A percentile compares a stretch with the other conserved stretches of the same genome.
phyloP scores from a whole-genome alignment of 2,888 invertebrate species.

The Horisme vitalbata region DNA sequence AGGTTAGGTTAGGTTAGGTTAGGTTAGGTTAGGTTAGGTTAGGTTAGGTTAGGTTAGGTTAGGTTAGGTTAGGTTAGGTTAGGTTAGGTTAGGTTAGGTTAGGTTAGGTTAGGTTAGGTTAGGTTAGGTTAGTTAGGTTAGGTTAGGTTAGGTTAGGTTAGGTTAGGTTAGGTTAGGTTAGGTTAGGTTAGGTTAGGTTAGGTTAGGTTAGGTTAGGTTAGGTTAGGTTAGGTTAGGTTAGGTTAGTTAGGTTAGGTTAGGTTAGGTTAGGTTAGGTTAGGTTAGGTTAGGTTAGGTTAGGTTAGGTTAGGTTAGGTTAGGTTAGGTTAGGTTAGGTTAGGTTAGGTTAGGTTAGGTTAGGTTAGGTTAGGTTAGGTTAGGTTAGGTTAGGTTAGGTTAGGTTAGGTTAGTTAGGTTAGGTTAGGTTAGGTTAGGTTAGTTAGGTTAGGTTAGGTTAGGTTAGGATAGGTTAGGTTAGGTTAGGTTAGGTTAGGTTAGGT shows the following conservation, averaged over 20 bases:
- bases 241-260: constrained; percentile 2
- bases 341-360: constrained; percentile 7
- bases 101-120: constrained; percentile 25
- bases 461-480: constrained; percentile 10
- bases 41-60: constrained; percentile 2
- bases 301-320: constrained; percentile 8
- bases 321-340: constrained; percentile 14
- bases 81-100: constrained; percentile 14
- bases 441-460: constrained; percentile 11
- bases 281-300: constrained; percentile 4
- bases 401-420: constrained; percentile 12
- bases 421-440: constrained; percentile 8
- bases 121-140: constrained; percentile 19
- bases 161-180: constrained; percentile 16
- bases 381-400: constrained; percentile 14
- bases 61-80: constrained; percentile 3
- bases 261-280: constrained; percentile 12
- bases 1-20: constrained; percentile 4
- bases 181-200: constrained; percentile 17
- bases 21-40: constrained; percentile 7
- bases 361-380: constrained; percentile 9
- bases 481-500: constrained; percentile 13
- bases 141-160: constrained; percentile 25
- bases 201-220: constrained; percentile 17
- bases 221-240: constrained; percentile 16